Conservation (phyloP, 2,113 vertebrate genomes). For the Sebastes fasciatus region DNA sequence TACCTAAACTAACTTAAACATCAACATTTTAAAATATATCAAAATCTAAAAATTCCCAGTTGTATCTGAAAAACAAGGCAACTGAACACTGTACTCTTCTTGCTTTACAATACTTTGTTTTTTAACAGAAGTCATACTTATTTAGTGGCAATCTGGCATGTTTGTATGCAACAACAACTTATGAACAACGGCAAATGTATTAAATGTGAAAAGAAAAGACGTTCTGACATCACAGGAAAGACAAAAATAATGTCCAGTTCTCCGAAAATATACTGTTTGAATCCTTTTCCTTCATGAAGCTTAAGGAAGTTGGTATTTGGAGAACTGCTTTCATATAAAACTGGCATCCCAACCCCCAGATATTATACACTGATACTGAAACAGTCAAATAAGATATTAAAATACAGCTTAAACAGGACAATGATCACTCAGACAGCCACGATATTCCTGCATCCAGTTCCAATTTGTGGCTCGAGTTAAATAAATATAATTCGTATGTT, state of each 20-base stretch:
- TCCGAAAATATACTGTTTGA: conserved; percentile 53
- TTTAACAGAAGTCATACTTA: conserved; percentile 35
- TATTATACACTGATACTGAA: conserved; percentile 28
- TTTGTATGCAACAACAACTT: conserved; percentile 27
- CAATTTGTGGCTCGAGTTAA: conserved; percentile 42
- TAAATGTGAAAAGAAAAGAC: conserved; percentile 11
- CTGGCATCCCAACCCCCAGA: not conserved
- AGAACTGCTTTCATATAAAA: conserved; percentile 17
- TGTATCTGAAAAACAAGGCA: conserved; percentile 54
- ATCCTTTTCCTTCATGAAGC: conserved; percentile 25
- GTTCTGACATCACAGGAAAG: conserved; percentile 18
- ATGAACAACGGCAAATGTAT: conserved; percentile 4
- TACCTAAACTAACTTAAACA: conserved; percentile 53
- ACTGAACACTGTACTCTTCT: conserved; percentile 52
- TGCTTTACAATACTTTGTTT: conserved; percentile 53
- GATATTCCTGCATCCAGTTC: conserved; percentile 4
- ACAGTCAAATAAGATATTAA: conserved; percentile 52
- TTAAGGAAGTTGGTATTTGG: conserved; percentile 20
- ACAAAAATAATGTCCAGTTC: conserved; percentile 8
- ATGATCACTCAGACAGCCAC: conserved; percentile 14
- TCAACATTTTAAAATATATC: conserved; percentile 62
- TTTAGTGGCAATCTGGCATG: conserved; percentile 26
- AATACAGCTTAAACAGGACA: conserved; percentile 43
- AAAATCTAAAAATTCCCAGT: conserved; percentile 65
- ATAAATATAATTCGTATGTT: conserved; percentile 68